phyloP scores from a whole-genome alignment of 2,888 invertebrate species.

The Liopterus haemorrhoidalis region DNA sequence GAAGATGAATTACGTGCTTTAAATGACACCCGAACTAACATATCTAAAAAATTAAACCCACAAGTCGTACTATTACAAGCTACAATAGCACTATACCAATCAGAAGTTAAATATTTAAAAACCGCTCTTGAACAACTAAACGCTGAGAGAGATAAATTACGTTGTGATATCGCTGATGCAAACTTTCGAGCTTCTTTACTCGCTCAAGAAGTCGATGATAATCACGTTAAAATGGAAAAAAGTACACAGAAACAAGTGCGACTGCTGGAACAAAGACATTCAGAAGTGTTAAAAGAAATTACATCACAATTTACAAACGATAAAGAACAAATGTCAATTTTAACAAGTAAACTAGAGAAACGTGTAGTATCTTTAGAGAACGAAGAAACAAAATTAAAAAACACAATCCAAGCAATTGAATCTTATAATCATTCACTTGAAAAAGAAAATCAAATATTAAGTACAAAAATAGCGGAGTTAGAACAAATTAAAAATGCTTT shows the following conservation, averaged over 20 bases:
- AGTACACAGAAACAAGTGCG: slow-evolving; percentile 65
- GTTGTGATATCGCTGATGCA: slow-evolving; percentile 71
- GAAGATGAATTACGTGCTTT: slow-evolving; percentile 55
- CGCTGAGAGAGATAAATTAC: slow-evolving; percentile 75
- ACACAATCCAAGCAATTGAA: slow-evolving; percentile 56
- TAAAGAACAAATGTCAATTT: slow-evolving; percentile 62
- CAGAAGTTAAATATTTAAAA: slow-evolving; percentile 58
- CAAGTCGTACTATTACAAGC: slow-evolving; percentile 56
- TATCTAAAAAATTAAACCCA: slow-evolving; percentile 39
- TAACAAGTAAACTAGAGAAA: slow-evolving; percentile 56
- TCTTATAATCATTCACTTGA: slow-evolving; percentile 61
- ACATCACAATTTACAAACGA: slow-evolving; percentile 65
- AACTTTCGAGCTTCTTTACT: slow-evolving; percentile 73
- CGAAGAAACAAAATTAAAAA: slow-evolving; percentile 61
- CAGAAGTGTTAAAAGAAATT: slow-evolving; percentile 66
- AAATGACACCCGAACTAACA: slow-evolving; percentile 37
- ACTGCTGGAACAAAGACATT: slow-evolving; percentile 67
- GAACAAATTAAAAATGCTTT: slow-evolving; percentile 45
- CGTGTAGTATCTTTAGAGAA: slow-evolving; percentile 60
- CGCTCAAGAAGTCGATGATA: slow-evolving; percentile 88
- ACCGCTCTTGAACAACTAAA: slow-evolving; percentile 59
- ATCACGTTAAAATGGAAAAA: slow-evolving; percentile 75
- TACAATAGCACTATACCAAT: slow-evolving; percentile 59
- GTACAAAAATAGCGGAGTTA: slow-evolving; percentile 54
- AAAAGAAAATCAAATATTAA: slow-evolving; percentile 56